Base-by-base conservation (phyloP, 2,888 invertebrate species). In the Geophilus truncorum region DNA sequence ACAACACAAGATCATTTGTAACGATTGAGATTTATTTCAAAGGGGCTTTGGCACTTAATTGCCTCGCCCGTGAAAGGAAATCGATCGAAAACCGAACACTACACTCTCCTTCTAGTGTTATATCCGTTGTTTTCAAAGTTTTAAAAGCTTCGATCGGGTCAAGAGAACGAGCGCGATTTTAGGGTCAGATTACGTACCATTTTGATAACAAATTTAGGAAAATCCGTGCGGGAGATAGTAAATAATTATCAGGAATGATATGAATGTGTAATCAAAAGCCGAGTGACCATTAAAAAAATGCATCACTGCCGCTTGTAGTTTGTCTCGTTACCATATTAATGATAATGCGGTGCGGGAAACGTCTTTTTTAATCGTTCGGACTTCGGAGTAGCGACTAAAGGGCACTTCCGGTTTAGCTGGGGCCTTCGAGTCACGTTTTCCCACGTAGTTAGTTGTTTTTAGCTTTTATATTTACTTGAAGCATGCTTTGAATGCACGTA, bases 1-100 rank as follows among this genome's bases (percentile, higher is more conserved):
- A 70, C 70, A 70, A 70, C 70, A 70, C 70, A 12, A 51, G 70
- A 70, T 70, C 70, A 70, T 70, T 70, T 70, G 70, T 70, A 70
- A 70, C 70, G 70, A 70, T 70, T 70, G 70, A 70, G 70, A 70
- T 70, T 70, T 51, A 51, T 25, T 70, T 70, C 28, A 25, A 12
- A 70, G 70, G 25, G 70, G 70, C 28, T 70, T 70, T 70, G 70
- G 70, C 28, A 28, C 70, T 70, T 70, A 70, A 70, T 70, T 70
- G 28, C 28, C 25, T 25, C 70, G 70, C 10, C n/a, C 28, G 70
- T 28, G 70, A 28, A 23, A 25, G 70, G 70, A 70, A 28, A 28
- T 70, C 70, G 70, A 70, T 70, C 70, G 70, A 70, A 70, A 70
- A 70, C 70, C 70, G 70, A 70, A 70, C 51, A 10, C 45, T 51